These are phyloP conservation scores for Amblyraja radiata DNA, from an alignment of 2,797 vertebrate species.

Conservation along the genomic window DNA sequence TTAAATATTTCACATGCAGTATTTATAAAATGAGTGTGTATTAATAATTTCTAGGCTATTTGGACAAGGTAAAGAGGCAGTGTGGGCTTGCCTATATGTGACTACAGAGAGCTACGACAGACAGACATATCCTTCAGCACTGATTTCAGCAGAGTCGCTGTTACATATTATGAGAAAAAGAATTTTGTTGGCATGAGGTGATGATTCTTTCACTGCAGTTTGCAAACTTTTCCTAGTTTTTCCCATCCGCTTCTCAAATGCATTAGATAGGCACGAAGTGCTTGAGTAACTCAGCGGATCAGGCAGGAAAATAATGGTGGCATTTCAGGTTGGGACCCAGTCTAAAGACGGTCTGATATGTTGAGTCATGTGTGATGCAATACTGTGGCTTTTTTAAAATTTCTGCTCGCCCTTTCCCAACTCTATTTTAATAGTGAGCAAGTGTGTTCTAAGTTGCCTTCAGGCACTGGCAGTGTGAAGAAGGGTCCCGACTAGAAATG, in stretches of 20 bases:
- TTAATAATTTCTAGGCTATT: background rate
- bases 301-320: too few relatives aligned
- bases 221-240: background rate
- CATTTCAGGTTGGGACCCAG: too few relatives aligned
- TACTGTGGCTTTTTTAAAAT: background rate
- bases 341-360: background rate
- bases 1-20: background rate
- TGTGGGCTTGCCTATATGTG: background rate
- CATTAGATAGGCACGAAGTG: background rate
- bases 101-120: background rate
- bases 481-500: too few relatives aligned
- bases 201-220: background rate
- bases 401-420: background rate
- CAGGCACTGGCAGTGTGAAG: background rate
- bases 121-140: background rate
- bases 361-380: background rate
- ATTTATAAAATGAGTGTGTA: background rate
- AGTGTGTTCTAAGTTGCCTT: background rate
- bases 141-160: background rate
- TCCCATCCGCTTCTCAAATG: background rate
- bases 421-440: background rate
- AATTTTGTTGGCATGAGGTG: background rate
- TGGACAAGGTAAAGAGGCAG: background rate
- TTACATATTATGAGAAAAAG: background rate
- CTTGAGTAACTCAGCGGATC: background rate